A percentile compares a stretch with the other conserved stretches of the same genome.
These are phyloP conservation scores for Macrotus californicus DNA, from an alignment of 2,113 vertebrate genomes.

Conservation along the genomic window DNA sequence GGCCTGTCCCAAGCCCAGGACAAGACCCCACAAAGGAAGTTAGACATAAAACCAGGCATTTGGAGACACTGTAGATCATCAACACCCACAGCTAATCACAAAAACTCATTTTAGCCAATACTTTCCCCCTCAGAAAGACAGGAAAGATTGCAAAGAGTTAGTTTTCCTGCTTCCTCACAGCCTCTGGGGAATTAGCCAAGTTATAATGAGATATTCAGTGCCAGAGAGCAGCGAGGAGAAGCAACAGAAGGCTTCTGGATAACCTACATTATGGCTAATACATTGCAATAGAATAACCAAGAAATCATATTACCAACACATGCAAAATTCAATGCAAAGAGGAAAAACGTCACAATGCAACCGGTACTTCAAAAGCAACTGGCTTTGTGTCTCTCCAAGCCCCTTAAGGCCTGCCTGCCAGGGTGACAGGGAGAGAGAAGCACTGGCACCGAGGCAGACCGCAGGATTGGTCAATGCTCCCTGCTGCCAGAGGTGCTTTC, in stretches of 20 bases:
- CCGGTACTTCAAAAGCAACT: neutral
- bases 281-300: neutral
- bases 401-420: neutral
- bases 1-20: neutral
- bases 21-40: neutral
- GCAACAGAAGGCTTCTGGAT: neutral
- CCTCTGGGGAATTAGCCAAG: neutral
- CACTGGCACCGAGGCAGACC: neutral
- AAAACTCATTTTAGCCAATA: neutral
- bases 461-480: neutral
- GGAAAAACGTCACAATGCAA: neutral
- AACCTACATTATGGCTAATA: neutral
- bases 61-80: neutral
- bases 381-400: neutral
- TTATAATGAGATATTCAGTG: neutral
- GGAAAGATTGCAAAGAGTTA: neutral
- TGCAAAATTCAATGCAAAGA: neutral
- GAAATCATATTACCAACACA: neutral
- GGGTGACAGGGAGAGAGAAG: neutral
- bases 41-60: neutral
- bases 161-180: neutral
- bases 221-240: neutral
- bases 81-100: neutral
- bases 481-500: neutral
- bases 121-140: neutral